These are phyloP conservation scores for Steinernema feltiae DNA, from an alignment of 1,140 invertebrate species.

Conservation along the genomic window DNA sequence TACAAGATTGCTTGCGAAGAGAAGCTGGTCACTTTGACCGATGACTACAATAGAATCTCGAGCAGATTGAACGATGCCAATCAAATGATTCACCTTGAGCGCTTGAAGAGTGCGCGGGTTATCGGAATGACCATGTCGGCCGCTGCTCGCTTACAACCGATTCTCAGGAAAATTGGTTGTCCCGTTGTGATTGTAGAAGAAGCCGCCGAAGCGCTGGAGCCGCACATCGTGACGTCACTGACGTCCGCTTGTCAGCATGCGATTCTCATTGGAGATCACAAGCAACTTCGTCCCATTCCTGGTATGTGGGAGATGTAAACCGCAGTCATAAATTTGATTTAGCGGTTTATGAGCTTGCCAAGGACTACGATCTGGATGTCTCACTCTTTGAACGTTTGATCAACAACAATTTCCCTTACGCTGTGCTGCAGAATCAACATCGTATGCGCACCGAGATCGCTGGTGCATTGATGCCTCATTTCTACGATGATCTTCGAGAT, in stretches of 20 bases:
- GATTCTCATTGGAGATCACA: slow-evolving; percentile 73
- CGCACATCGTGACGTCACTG: slow-evolving; percentile 69
- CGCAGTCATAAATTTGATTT: no score
- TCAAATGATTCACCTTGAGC: slow-evolving; percentile 50
- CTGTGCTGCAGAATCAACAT: slow-evolving; percentile 58
- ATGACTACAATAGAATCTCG: no score
- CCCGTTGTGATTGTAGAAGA: slow-evolving; percentile 74
- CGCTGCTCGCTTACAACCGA: slow-evolving; percentile 67
- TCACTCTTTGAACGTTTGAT: slow-evolving; percentile 54
- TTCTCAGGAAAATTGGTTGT: slow-evolving; percentile 65
- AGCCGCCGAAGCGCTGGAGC: slow-evolving; percentile 76
- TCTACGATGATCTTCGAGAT: slow-evolving; percentile 57
- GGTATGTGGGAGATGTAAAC: slow-evolving; percentile 43
- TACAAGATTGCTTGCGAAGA: no score
- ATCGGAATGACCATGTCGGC: slow-evolving; percentile 74
- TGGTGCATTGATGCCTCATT: slow-evolving; percentile 50
- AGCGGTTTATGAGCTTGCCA: slow-evolving; percentile 50
- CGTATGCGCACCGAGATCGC: slow-evolving; percentile 61
- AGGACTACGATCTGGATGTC: slow-evolving; percentile 47
- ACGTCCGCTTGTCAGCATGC: slow-evolving; percentile 71
- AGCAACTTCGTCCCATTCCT: slow-evolving; percentile 61
- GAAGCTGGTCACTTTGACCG: no score
- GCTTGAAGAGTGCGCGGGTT: slow-evolving; percentile 45
- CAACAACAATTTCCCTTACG: slow-evolving; percentile 49
- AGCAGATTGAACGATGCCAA: no score